These are phyloP conservation scores for Drosophila kurseongensis DNA, from an alignment of 1,140 invertebrate species.

Conservation along the genomic window DNA sequence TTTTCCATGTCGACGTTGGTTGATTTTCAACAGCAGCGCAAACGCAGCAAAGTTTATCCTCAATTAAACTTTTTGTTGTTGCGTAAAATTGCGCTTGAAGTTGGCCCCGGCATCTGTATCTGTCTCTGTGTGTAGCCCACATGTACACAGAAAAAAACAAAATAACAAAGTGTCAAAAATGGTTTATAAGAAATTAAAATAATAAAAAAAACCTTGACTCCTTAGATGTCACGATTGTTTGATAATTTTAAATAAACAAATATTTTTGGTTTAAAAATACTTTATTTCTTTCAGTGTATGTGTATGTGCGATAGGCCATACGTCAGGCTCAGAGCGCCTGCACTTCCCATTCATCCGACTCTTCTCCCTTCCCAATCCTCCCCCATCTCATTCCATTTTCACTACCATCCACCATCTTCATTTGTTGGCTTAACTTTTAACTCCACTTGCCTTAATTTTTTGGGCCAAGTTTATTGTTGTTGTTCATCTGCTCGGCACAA, in stretches of 20 bases:
- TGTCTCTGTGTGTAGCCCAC: conserved; percentile 28
- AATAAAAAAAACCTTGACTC: too few species aligned
- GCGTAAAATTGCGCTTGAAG: conserved; percentile 73
- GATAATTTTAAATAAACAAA: too few species aligned
- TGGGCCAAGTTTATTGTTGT: conserved; percentile 65
- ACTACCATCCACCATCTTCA: conserved; percentile 62
- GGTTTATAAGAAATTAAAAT: too few species aligned
- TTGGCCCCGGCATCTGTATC: conserved; percentile 47
- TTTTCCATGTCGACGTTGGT: conserved; percentile 67
- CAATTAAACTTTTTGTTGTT: conserved; percentile 82
- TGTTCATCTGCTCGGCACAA: conserved; percentile 64
- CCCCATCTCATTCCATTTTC: conserved; percentile 13
- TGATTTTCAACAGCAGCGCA: conserved; percentile 78
- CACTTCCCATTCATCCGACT: conserved; percentile 18
- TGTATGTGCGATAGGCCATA: conserved; percentile 64
- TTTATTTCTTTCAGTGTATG: conserved; percentile 11
- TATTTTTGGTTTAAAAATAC: not conserved
- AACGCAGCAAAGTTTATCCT: conserved; percentile 81
- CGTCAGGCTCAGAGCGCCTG: conserved; percentile 33
- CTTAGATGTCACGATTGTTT: too few species aligned
- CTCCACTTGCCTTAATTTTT: conserved; percentile 80
- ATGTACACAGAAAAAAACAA: conserved; percentile 9
- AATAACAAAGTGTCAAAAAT: too few species aligned
- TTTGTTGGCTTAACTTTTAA: conserved; percentile 81
- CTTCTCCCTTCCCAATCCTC: not conserved